phyloP scores from a whole-genome alignment of 1,140 invertebrate species.

The Drosophila seguyi region DNA sequence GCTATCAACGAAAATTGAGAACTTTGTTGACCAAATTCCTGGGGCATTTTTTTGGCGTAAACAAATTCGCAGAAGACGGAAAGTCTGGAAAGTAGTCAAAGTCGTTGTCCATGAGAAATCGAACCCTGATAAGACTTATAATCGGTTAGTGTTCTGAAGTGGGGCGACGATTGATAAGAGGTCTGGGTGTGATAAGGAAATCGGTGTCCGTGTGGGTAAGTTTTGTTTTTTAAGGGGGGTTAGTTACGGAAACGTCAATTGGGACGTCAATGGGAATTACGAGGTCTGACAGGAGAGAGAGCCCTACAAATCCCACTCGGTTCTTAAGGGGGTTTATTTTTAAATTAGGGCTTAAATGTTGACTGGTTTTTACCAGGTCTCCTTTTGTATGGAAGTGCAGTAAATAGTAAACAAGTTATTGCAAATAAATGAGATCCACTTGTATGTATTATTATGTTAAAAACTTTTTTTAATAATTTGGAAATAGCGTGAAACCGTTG shows the following conservation, averaged over 20 bases:
- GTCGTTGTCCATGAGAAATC: conserved; percentile 26
- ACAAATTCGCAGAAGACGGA: conserved; percentile 43
- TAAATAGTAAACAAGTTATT: background rate
- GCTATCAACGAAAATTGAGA: conserved; percentile 32
- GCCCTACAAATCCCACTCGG: conserved; percentile 7
- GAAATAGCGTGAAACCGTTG: no score
- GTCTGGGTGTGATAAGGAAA: conserved; percentile 11
- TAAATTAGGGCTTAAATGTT: background rate
- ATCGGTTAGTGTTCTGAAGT: conserved; percentile 43
- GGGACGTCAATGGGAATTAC: conserved; percentile 27
- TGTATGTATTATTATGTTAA: no score
- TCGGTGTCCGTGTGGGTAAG: conserved; percentile 11
- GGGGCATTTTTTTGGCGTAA: conserved; percentile 29
- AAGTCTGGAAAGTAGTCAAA: conserved; percentile 25
- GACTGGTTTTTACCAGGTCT: background rate
- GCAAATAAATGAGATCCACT: no score
- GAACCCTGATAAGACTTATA: conserved; percentile 22
- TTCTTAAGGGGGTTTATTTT: background rate
- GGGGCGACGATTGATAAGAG: conserved; percentile 29
- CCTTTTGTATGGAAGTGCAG: no score
- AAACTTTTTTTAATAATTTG: no score
- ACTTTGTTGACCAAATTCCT: conserved; percentile 45
- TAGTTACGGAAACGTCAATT: conserved; percentile 24
- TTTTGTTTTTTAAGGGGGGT: conserved; percentile 19
- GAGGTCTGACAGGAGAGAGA: background rate